Evolutionary conservation across 1,140 invertebrate genomes (phyloP).

Genomic region (Rhynchophorus ferrugineus): DNA sequence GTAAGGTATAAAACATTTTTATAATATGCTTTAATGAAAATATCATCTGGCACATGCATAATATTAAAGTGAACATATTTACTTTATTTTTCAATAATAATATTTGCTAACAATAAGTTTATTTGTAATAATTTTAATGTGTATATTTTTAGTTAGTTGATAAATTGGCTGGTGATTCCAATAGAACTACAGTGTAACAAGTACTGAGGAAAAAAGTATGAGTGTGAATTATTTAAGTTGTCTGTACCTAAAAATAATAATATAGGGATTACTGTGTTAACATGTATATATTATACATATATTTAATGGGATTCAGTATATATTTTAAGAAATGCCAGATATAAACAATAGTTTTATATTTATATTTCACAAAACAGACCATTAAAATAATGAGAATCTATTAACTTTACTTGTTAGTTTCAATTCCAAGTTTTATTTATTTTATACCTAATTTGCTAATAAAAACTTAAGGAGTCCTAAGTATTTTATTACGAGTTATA

Average conservation of each 20-base stretch:
- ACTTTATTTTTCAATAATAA: too few species aligned
- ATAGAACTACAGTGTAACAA: slow-evolving; percentile 55
- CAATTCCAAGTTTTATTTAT: background rate
- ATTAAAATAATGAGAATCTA: background rate
- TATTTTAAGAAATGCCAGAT: too few species aligned
- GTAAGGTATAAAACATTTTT: slow-evolving; percentile 40
- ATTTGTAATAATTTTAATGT: too few species aligned
- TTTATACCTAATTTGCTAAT: background rate
- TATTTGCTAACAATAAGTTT: too few species aligned
- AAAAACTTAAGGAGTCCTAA: too few species aligned
- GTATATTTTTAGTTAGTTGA: slow-evolving; percentile 47
- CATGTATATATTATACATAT: background rate
- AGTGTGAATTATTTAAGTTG: too few species aligned
- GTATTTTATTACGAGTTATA: too few species aligned
- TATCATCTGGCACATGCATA: too few species aligned
- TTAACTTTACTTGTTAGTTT: background rate
- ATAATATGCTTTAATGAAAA: slow-evolving; percentile 5
- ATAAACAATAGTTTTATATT: background rate
- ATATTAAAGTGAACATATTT: background rate
- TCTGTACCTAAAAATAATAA: too few species aligned
- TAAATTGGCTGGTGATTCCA: slow-evolving; percentile 52
- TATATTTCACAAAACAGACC: background rate
- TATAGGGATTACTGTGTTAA: too few species aligned
- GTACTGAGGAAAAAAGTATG: slow-evolving; percentile 39
- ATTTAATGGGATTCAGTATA: too few species aligned